phyloP scores from a whole-genome alignment of 92 coral and sea anemone species.

The Siderastrea radians region DNA sequence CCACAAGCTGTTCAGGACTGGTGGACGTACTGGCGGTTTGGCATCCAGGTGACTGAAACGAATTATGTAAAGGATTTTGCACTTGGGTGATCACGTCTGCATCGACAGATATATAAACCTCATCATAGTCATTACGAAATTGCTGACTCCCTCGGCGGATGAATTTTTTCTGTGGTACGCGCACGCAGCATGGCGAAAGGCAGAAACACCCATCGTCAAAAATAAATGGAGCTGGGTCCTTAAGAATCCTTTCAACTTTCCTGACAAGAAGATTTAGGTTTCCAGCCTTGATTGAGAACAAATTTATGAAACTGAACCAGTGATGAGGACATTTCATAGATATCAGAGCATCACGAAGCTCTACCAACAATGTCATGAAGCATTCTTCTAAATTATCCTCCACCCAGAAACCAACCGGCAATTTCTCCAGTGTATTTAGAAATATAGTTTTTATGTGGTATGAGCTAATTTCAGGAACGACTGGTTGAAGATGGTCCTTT shows the following conservation, averaged over 20 bases:
- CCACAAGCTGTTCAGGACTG: too few relatives aligned
- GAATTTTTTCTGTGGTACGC: background rate
- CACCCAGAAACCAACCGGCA: conserved; percentile 50
- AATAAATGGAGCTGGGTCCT: conserved; percentile 53
- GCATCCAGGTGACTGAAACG: too few relatives aligned
- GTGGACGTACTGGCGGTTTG: too few relatives aligned
- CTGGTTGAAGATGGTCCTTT: conserved; percentile 65
- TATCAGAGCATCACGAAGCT: conserved; percentile 33
- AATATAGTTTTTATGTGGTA: conserved; percentile 66
- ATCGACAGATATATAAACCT: conserved; percentile 11
- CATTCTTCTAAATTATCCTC: conserved; percentile 58
- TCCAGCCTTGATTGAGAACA: conserved; percentile 20
- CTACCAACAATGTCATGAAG: conserved; percentile 29
- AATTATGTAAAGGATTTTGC: too few relatives aligned
- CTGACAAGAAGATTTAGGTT: background rate
- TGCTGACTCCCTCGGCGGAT: conserved; percentile 12
- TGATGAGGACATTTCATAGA: conserved; percentile 32
- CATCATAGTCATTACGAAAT: conserved; percentile 6
- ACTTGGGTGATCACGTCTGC: background rate
- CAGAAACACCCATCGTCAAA: conserved; percentile 64
- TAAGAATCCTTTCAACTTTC: conserved; percentile 33
- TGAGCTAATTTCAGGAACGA: conserved; percentile 15
- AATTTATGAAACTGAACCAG: conserved; percentile 57
- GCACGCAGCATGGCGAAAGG: conserved; percentile 26
- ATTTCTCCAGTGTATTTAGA: conserved; percentile 53